Conservation (phyloP, 1,140 invertebrate species). For the Drosophila paulistorum region DNA sequence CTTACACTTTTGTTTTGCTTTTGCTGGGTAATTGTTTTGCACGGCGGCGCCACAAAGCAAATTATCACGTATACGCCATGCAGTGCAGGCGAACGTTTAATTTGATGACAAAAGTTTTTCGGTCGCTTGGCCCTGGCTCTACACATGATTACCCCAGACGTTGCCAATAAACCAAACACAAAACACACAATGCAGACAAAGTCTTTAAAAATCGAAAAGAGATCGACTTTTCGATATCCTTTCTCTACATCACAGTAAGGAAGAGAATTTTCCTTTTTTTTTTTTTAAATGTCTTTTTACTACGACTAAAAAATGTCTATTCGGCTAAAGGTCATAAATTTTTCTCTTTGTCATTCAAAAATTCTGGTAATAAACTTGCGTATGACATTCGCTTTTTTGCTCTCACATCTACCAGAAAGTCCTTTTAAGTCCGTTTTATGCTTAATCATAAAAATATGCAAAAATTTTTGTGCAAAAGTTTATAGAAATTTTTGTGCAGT, state of each 20-base stretch:
- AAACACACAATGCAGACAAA: background rate
- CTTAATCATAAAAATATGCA: too few relatives aligned
- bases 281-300: too few relatives aligned
- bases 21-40: conserved; percentile 36
- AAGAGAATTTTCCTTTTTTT: too few relatives aligned
- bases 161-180: background rate
- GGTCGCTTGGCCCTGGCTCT: conserved; percentile 13
- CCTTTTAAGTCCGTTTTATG: too few relatives aligned
- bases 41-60: conserved; percentile 37
- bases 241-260: background rate
- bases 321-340: too few relatives aligned
- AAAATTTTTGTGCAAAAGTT: too few relatives aligned
- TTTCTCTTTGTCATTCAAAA: too few relatives aligned
- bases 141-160: conserved; percentile 20
- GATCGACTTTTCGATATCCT: background rate
- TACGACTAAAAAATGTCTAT: too few relatives aligned
- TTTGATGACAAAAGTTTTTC: conserved; percentile 58
- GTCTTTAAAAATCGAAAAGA: background rate
- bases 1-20: conserved; percentile 17
- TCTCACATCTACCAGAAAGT: too few relatives aligned
- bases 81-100: conserved; percentile 27
- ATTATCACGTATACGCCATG: conserved; percentile 48
- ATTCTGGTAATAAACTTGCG: too few relatives aligned
- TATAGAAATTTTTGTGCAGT: too few relatives aligned
- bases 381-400: too few relatives aligned